Evolutionary conservation across 2,797 vertebrate genomes (phyloP).

Genomic region (Gephyroberyx darwinii): DNA sequence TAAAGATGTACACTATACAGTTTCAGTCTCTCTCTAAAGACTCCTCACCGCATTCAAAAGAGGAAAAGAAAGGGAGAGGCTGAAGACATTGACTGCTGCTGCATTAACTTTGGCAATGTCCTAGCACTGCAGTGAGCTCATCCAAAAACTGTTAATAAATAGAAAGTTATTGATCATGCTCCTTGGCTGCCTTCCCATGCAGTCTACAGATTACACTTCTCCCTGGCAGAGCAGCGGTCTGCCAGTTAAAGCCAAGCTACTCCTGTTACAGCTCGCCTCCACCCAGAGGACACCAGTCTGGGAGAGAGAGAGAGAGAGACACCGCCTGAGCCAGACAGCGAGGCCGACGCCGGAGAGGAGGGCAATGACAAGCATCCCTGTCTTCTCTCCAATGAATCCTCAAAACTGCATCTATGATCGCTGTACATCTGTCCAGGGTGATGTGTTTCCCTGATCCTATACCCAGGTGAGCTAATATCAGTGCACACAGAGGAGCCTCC

Average conservation of each 20-base stretch:
- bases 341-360: conserved; percentile 24
- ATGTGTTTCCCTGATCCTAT: neutral
- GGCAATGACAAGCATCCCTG: conserved; percentile 6
- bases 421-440: neutral
- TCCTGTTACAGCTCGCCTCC: conserved; percentile 69
- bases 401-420: neutral
- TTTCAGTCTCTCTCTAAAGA: conserved; percentile 61
- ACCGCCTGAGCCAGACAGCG: conserved; percentile 23
- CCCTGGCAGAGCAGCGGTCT: conserved; percentile 65
- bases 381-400: conserved; percentile 8
- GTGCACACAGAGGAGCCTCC: neutral
- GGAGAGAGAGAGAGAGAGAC: conserved; percentile 27
- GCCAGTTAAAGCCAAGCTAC: conserved; percentile 67
- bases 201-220: conserved; percentile 76
- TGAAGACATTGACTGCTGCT: conserved; percentile 67
- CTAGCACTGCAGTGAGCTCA: conserved; percentile 76
- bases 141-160: conserved; percentile 82
- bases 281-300: conserved; percentile 59
- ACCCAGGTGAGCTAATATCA: neutral
- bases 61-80: conserved; percentile 42
- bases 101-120: conserved; percentile 74
- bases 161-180: conserved; percentile 81
- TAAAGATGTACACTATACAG: conserved; percentile 51
- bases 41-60: conserved; percentile 49
- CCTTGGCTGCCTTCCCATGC: conserved; percentile 73